phyloP scores from a whole-genome alignment of 2,888 invertebrate genomes.

The Gastrophysa polygoni region DNA sequence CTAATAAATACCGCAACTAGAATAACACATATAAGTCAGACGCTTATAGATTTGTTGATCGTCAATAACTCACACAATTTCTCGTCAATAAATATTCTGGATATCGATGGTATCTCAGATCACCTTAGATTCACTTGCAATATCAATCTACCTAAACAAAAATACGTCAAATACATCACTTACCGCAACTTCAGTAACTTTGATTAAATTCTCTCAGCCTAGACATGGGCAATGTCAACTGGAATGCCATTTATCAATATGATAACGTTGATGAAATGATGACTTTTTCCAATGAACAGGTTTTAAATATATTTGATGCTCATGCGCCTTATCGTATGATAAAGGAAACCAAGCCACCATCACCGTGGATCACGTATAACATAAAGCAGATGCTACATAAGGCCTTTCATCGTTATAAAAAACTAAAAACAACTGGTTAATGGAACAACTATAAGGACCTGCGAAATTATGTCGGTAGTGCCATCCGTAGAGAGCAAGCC shows the following conservation, averaged over 20 bases:
- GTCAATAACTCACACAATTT: not conserved
- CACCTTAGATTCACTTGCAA: not conserved
- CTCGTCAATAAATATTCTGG: not conserved
- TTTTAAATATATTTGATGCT: not conserved
- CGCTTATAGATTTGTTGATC: not conserved
- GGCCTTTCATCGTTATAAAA: conserved; percentile 4
- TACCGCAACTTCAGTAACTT: not conserved
- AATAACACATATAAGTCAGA: not conserved
- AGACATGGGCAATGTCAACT: not conserved
- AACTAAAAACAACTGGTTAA: not conserved
- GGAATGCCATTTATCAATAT: conserved; percentile 1
- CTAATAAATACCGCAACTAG: not conserved
- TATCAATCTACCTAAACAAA: not conserved
- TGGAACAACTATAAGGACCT: conserved; percentile 12
- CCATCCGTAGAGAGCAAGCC: conserved; percentile 11
- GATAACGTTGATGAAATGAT: not conserved
- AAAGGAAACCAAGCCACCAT: not conserved
- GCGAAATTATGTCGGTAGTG: conserved; percentile 9
- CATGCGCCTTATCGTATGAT: conserved; percentile 13
- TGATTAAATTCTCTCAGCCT: not conserved
- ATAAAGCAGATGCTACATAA: conserved; percentile 15
- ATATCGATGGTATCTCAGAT: conserved; percentile 3
- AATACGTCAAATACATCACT: not conserved
- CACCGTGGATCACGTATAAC: too few species aligned
- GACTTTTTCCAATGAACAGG: not conserved